phyloP scores from a whole-genome alignment of 2,113 vertebrate genomes.

The Myocastor coypus region DNA sequence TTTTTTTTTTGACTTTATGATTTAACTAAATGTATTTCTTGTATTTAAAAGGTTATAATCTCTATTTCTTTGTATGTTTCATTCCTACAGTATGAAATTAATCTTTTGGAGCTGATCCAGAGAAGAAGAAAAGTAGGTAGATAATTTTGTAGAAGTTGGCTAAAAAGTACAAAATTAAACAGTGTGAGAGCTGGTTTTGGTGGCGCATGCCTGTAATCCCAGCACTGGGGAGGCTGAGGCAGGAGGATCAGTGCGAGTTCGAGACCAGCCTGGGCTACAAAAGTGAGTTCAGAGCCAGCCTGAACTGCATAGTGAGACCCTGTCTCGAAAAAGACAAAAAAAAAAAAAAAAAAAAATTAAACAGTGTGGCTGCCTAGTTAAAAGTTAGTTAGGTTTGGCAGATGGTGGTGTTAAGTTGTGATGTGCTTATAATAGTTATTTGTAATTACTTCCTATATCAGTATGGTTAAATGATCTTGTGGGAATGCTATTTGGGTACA shows the following conservation, averaged over 20 bases:
- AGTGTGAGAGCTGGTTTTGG: too few species aligned
- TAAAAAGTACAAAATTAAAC: background rate
- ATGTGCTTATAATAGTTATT: background rate
- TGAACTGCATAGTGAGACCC: too few species aligned
- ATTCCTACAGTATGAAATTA: conserved; percentile 94
- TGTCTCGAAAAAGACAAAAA: too few species aligned
- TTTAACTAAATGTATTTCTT: background rate
- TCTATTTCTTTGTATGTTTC: conserved; percentile 34
- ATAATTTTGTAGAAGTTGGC: conserved; percentile 25
- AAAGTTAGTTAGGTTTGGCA: conserved; percentile 29
- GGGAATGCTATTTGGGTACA: conserved; percentile 35
- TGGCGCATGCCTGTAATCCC: too few species aligned
- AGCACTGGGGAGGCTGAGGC: too few species aligned
- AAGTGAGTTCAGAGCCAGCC: too few species aligned
- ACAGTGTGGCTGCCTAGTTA: background rate
- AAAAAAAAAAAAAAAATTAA: too few species aligned
- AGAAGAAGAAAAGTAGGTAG: conserved; percentile 94
- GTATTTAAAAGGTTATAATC: conserved; percentile 13
- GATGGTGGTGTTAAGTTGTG: background rate
- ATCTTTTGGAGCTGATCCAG: too few species aligned
- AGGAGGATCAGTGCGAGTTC: too few species aligned
- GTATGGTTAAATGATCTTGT: background rate
- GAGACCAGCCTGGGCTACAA: too few species aligned
- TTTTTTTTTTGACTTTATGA: conserved; percentile 40
- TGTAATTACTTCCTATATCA: background rate